Evolutionary conservation across 2,113 vertebrate species (phyloP).

Genomic region (Saccopteryx bilineata): DNA sequence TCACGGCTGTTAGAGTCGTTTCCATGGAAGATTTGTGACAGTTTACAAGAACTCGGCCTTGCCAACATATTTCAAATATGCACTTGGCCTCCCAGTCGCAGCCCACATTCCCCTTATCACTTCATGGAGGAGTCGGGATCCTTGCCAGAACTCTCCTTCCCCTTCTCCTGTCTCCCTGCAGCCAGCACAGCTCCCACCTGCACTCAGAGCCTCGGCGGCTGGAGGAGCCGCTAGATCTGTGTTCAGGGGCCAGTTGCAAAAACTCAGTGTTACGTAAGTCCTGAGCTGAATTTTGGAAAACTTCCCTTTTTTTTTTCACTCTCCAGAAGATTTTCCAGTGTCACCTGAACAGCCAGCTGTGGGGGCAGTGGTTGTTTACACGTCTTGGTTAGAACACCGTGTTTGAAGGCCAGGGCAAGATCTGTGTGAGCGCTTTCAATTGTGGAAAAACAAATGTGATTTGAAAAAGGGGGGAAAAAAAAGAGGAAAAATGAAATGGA

Average conservation of each 20-base stretch:
- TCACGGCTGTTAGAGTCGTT: accelerated
- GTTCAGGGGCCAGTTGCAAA: slow-evolving; percentile 36
- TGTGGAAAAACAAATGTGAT: slow-evolving; percentile 72
- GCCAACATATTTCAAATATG: slow-evolving; percentile 12
- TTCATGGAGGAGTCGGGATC: background rate
- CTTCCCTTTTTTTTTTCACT: background rate
- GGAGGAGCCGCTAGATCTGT: background rate
- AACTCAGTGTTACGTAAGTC: slow-evolving; percentile 58
- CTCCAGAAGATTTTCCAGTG: slow-evolving; percentile 47
- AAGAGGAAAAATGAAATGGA: slow-evolving; percentile 42
- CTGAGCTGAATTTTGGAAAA: slow-evolving; percentile 56
- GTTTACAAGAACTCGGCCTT: background rate
- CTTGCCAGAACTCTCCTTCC: background rate
- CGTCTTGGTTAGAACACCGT: slow-evolving; percentile 9
- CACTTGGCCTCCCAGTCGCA: background rate
- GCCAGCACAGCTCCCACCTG: background rate
- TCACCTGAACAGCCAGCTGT: slow-evolving; percentile 6
- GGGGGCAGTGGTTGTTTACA: slow-evolving; percentile 45
- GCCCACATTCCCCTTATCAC: slow-evolving; percentile 47
- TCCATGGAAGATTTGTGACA: accelerated
- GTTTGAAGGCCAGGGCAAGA: background rate
- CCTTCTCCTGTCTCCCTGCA: accelerated
- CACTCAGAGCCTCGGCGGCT: background rate
- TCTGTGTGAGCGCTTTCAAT: background rate
- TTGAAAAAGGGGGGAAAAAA: background rate